These are phyloP conservation scores for Argopecten irradians DNA, from an alignment of 1,140 invertebrate species.

Conservation along the genomic window DNA sequence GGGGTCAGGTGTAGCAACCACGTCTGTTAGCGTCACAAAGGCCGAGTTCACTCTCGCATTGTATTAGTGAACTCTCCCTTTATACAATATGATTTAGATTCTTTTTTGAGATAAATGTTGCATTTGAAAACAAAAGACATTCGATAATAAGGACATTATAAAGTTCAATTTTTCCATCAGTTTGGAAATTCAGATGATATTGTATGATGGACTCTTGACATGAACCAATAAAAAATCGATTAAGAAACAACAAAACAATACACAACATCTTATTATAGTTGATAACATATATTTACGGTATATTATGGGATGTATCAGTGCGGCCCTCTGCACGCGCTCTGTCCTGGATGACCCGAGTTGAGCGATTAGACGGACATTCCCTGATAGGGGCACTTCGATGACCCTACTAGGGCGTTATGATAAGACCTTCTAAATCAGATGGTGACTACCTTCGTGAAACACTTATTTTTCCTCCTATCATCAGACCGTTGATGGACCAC, in stretches of 20 bases:
- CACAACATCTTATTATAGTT: background rate
- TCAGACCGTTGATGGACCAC: background rate
- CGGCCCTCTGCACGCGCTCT: background rate
- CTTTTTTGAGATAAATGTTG: background rate
- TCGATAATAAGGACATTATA: background rate
- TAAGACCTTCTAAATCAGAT: background rate
- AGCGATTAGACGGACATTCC: background rate
- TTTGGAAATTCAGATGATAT: background rate
- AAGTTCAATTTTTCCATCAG: background rate
- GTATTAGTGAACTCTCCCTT: too few relatives aligned
- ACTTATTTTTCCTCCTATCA: background rate
- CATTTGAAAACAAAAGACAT: background rate
- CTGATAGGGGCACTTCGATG: slow-evolving; percentile 6
- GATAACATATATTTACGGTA: background rate
- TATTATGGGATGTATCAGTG: background rate
- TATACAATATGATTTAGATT: background rate
- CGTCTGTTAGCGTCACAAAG: too few relatives aligned
- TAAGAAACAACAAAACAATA: background rate
- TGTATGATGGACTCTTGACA: background rate
- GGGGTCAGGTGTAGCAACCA: too few relatives aligned
- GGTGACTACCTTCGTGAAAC: background rate
- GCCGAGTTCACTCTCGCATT: too few relatives aligned
- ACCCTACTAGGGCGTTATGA: background rate
- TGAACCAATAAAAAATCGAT: background rate
- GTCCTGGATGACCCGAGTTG: background rate